Evolutionary conservation across 2,888 invertebrate genomes (phyloP).

Genomic region (Scrobipalpa atriplicella): DNA sequence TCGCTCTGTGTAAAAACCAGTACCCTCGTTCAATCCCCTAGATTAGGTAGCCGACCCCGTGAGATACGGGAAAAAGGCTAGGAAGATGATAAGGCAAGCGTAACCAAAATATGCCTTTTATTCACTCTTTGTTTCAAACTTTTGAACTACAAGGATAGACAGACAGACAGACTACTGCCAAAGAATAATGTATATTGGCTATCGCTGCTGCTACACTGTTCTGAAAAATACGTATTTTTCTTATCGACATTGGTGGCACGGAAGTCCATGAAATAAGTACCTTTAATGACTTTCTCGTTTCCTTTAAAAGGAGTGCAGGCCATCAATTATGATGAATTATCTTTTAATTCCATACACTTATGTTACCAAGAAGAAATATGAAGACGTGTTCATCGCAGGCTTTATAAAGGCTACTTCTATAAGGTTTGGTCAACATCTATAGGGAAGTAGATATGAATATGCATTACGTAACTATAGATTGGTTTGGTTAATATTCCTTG

Average conservation of each 20-base stretch:
- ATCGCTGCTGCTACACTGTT: neutral
- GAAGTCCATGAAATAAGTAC: neutral
- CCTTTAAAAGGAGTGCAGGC: constrained; percentile 8
- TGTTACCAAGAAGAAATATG: neutral
- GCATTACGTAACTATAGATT: too few relatives aligned
- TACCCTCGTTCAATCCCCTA: too few relatives aligned
- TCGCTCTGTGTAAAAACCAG: too few relatives aligned
- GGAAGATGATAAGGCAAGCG: too few relatives aligned
- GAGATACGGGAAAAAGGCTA: too few relatives aligned
- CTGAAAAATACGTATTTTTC: too few relatives aligned
- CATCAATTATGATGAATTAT: constrained; percentile 17
- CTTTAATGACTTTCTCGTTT: constrained; percentile 10
- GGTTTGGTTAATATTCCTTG: too few relatives aligned
- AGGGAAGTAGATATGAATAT: too few relatives aligned
- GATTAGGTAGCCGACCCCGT: too few relatives aligned
- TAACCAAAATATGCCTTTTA: too few relatives aligned
- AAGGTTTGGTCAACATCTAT: constrained; percentile 3
- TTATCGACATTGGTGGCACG: constrained; percentile 3
- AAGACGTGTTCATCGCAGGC: neutral
- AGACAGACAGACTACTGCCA: too few relatives aligned
- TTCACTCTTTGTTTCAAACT: neutral
- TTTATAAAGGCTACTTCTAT: neutral
- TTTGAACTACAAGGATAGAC: neutral
- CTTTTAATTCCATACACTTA: constrained; percentile 19
- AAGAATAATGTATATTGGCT: too few relatives aligned